Conservation (phyloP, 1,140 invertebrate species). For the Achatina immaculata region DNA sequence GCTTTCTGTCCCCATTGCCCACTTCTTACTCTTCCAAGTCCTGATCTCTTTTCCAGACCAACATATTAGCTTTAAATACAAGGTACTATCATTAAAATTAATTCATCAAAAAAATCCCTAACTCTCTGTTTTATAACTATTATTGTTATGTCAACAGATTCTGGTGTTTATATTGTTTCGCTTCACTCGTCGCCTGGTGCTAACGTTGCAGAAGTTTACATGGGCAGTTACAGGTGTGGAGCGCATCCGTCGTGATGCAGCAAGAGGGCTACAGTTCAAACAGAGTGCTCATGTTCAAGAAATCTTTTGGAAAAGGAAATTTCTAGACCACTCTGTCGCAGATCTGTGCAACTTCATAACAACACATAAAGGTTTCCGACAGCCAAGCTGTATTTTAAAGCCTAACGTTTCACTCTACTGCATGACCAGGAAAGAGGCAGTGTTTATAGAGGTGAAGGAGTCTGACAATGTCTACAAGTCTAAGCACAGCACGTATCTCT, state of each 20-base stretch:
- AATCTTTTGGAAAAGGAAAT: constrained; percentile 63
- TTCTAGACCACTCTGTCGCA: constrained; percentile 52
- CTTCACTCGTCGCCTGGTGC: constrained; percentile 53
- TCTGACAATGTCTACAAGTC: constrained; percentile 51
- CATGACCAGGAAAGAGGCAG: constrained; percentile 59
- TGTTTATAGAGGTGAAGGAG: constrained; percentile 60
- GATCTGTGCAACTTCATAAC: constrained; percentile 62
- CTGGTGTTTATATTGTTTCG: constrained; percentile 56
- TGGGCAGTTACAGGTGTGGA: constrained; percentile 65
- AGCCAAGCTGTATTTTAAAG: constrained; percentile 61
- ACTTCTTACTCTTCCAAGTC: too few relatives aligned
- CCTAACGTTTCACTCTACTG: constrained; percentile 62
- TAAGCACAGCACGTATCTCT: constrained; percentile 41
- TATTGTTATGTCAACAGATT: constrained; percentile 35
- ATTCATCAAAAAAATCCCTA: too few relatives aligned
- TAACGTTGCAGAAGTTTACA: constrained; percentile 63
- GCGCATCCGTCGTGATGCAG: constrained; percentile 58
- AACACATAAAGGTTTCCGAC: constrained; percentile 63
- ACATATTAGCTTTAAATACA: too few relatives aligned
- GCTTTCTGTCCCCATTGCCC: too few relatives aligned
- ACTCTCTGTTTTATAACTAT: too few relatives aligned
- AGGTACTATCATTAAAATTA: too few relatives aligned
- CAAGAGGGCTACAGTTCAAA: constrained; percentile 60
- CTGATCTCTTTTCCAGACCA: too few relatives aligned
- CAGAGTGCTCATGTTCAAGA: constrained; percentile 65